Evolutionary conservation across 2,888 invertebrate genomes (phyloP).

Genomic region (Trissolcus brochymenae): DNA sequence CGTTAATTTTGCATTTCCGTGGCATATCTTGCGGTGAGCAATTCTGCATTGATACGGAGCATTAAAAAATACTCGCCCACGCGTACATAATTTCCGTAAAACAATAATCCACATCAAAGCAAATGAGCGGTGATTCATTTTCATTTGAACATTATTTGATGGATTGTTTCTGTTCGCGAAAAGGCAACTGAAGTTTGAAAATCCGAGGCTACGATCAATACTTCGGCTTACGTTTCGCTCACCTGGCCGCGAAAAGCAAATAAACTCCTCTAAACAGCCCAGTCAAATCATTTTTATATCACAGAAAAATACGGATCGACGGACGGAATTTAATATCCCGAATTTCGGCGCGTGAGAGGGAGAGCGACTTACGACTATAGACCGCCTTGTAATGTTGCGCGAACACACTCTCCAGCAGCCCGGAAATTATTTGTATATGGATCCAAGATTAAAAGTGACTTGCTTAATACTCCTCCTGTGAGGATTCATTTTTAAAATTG

Average conservation of each 20-base stretch:
- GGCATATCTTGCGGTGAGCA: no score
- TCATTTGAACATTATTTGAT: constrained; percentile 20
- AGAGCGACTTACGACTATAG: constrained; percentile 9
- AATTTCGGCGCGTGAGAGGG: constrained; percentile 14
- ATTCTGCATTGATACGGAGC: no score
- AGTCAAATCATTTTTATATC: constrained; percentile 36
- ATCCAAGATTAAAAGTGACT: no score
- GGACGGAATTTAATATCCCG: constrained; percentile 41
- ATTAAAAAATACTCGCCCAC: background rate
- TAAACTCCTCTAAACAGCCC: constrained; percentile 20
- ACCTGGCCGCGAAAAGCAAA: constrained; percentile 14
- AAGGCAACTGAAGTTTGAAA: constrained; percentile 24
- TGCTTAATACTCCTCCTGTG: no score
- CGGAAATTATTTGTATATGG: no score
- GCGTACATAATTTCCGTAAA: background rate
- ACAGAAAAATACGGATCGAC: constrained; percentile 13
- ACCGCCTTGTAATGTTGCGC: no score
- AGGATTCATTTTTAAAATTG: no score
- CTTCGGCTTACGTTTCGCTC: constrained; percentile 17
- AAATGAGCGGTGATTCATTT: constrained; percentile 26
- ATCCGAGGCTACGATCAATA: constrained; percentile 30
- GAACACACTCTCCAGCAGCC: no score
- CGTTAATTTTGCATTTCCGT: no score
- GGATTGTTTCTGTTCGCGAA: constrained; percentile 19
- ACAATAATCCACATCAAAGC: constrained; percentile 11